phyloP scores from a whole-genome alignment of 2,797 vertebrate genomes.

The Gymnoscopelus braueri region DNA sequence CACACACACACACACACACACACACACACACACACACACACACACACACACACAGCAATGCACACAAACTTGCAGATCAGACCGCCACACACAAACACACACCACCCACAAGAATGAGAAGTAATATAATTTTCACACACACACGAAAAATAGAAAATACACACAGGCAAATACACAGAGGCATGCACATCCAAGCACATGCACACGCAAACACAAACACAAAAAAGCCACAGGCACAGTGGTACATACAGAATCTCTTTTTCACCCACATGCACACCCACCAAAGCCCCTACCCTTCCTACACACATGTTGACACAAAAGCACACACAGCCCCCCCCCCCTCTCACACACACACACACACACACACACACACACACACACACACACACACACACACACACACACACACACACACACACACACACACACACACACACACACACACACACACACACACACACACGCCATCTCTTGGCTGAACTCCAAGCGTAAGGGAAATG shows the following conservation, averaged over 20 bases:
- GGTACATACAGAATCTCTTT: too few relatives aligned
- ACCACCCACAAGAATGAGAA: too few relatives aligned
- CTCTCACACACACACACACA: background rate
- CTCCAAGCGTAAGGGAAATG: constrained; percentile 27
- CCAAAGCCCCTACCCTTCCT: too few relatives aligned
- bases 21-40: too few relatives aligned
- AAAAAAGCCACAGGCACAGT: too few relatives aligned
- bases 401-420: background rate
- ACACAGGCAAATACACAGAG: background rate
- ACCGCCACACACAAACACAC: too few relatives aligned
- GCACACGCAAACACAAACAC: too few relatives aligned
- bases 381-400: constrained; percentile 1
- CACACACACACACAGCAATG: too few relatives aligned
- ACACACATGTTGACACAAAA: constrained; percentile 51
- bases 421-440: constrained; percentile 31
- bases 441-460: background rate
- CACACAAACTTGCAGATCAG: too few relatives aligned
- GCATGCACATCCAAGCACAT: too few relatives aligned
- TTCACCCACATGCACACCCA: background rate
- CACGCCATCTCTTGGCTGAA: constrained; percentile 20
- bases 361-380: constrained; percentile 33
- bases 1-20: too few relatives aligned
- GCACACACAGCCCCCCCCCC: constrained; percentile 18
- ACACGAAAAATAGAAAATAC: background rate
- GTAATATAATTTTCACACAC: too few relatives aligned